Percentiles rank a stretch among this genome's conserved stretches.
These are phyloP conservation scores for Silurus asotus DNA, from an alignment of 2,113 vertebrate species.

Conservation along the genomic window DNA sequence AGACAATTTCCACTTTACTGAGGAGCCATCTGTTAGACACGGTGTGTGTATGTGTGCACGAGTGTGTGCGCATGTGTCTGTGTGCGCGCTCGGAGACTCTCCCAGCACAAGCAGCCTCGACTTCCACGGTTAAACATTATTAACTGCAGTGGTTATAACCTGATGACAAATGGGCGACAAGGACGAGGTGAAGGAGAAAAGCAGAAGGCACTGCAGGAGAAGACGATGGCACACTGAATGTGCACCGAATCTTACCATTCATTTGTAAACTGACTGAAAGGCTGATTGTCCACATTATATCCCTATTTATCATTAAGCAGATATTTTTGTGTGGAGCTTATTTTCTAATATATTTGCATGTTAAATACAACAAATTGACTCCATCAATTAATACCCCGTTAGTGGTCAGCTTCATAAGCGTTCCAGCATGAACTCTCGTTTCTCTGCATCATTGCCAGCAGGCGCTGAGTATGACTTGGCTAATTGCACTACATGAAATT, in stretches of 20 bases:
- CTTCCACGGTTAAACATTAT: slow-evolving; percentile 54
- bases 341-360: background rate
- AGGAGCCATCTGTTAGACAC: slow-evolving; percentile 40
- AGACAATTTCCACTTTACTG: slow-evolving; percentile 44
- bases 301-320: background rate
- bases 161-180: slow-evolving; percentile 58
- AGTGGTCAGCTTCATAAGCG: background rate
- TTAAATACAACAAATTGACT: background rate
- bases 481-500: slow-evolving; percentile 35
- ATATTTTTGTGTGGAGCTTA: background rate
- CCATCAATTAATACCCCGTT: background rate
- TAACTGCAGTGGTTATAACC: slow-evolving; percentile 60
- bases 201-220: slow-evolving; percentile 46
- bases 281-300: background rate
- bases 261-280: background rate
- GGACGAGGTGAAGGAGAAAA: slow-evolving; percentile 47
- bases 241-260: background rate
- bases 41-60: slow-evolving; percentile 26
- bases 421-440: background rate
- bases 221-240: background rate
- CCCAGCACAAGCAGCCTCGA: slow-evolving; percentile 25
- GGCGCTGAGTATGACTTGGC: slow-evolving; percentile 11
- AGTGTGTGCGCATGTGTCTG: slow-evolving; percentile 26
- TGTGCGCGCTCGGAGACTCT: background rate
- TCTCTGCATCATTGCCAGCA: slow-evolving; percentile 15